These are phyloP conservation scores for Plecotus auritus DNA, from an alignment of 2,113 vertebrate species.

Conservation along the genomic window DNA sequence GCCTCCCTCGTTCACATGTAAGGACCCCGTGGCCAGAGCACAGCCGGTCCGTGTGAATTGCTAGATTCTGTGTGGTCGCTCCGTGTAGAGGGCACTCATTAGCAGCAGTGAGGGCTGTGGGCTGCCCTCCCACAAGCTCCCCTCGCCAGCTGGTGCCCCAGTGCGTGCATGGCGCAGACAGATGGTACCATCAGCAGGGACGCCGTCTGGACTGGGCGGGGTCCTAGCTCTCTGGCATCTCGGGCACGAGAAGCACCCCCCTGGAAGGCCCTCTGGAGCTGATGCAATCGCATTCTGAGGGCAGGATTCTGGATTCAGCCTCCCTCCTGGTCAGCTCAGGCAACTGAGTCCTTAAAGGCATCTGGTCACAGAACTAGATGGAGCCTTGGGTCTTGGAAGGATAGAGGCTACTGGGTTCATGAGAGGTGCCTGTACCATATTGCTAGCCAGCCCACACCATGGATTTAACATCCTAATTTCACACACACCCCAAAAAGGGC, in stretches of 20 bases:
- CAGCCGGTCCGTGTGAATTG: no score
- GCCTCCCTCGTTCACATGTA: neutral
- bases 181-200: fast-evolving
- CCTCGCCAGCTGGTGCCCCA: neutral
- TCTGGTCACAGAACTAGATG: neutral
- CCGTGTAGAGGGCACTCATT: fast-evolving
- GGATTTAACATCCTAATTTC: neutral
- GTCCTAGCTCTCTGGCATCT: neutral
- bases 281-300: neutral
- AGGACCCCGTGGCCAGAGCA: neutral
- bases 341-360: neutral
- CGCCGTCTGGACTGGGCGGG: fast-evolving
- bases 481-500: neutral
- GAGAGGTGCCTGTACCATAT: neutral
- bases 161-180: neutral
- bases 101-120: fast-evolving
- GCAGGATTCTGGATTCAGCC: neutral
- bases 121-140: no score
- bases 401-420: neutral
- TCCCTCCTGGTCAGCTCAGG: neutral
- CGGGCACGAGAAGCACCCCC: fast-evolving
- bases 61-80: neutral
- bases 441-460: neutral
- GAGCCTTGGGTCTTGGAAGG: neutral
- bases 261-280: neutral